phyloP scores from a whole-genome alignment of 2,888 invertebrate species.

The Lochmaea crataegi region DNA sequence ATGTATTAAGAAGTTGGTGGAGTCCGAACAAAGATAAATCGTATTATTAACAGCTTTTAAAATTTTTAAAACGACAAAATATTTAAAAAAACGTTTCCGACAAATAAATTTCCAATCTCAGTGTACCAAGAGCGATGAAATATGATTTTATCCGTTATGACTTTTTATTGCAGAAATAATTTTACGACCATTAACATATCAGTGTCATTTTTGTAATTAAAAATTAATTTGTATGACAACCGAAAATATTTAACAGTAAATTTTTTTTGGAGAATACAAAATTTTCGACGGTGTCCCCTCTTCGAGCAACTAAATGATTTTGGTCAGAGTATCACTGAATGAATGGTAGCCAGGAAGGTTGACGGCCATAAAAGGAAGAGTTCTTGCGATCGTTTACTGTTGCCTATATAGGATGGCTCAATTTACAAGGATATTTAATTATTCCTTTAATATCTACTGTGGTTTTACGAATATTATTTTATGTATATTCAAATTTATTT shows the following conservation, averaged over 20 bases:
- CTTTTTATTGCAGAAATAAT: too few species aligned
- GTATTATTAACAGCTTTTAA: too few species aligned
- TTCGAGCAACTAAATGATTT: not conserved
- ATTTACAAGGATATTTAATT: not conserved
- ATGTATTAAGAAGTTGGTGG: too few species aligned
- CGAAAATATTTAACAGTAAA: not conserved
- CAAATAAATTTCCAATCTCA: not conserved
- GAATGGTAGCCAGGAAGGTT: slow-evolving; percentile 8
- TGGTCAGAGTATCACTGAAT: not conserved
- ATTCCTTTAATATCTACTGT: too few species aligned
- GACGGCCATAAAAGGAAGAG: slow-evolving; percentile 22
- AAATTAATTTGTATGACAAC: not conserved
- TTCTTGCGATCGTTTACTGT: slow-evolving; percentile 17
- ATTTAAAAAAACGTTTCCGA: too few species aligned
- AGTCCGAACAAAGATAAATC: too few species aligned
- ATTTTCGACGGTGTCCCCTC: not conserved
- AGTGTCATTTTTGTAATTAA: not conserved
- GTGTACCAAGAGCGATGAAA: too few species aligned
- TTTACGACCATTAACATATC: not conserved
- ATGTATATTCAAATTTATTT: too few species aligned
- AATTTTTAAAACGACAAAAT: too few species aligned
- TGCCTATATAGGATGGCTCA: not conserved
- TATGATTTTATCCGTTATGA: too few species aligned
- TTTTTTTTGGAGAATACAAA: not conserved
- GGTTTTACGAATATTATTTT: too few species aligned